Conservation (phyloP, 2,797 vertebrate genomes). For the Babyrousa celebensis region DNA sequence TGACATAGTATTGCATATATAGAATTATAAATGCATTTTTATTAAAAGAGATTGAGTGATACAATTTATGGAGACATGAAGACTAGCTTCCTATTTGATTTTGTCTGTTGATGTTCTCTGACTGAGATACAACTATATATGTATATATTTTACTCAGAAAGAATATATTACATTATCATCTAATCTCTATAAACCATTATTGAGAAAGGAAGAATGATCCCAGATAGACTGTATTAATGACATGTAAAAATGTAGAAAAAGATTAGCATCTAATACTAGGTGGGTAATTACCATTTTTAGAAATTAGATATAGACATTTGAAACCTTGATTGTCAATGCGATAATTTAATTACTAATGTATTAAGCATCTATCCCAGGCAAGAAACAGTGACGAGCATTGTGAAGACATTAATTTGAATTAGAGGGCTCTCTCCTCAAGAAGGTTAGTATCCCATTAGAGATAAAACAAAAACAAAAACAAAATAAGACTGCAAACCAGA, state of each 20-base stretch:
- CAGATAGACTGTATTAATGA: not conserved
- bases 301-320: not conserved
- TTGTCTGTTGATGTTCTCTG: not conserved
- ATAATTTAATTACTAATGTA: not conserved
- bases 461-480: not conserved
- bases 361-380: not conserved
- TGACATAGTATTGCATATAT: not conserved
- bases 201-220: not conserved
- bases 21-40: slow-evolving; percentile 19
- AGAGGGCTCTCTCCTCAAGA: not conserved
- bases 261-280: not conserved
- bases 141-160: not conserved
- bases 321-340: not conserved
- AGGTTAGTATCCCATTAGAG: not conserved
- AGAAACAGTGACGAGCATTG: not conserved
- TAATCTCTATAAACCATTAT: not conserved
- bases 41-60: slow-evolving; percentile 26
- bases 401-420: not conserved
- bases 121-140: not conserved
- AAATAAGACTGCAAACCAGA: not conserved
- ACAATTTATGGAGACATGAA: not conserved
- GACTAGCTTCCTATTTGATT: not conserved
- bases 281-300: not conserved
- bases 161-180: not conserved
- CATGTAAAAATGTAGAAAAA: not conserved